These are phyloP conservation scores for Trichogramma pretiosum DNA, from an alignment of 1,140 invertebrate genomes.

Conservation along the genomic window DNA sequence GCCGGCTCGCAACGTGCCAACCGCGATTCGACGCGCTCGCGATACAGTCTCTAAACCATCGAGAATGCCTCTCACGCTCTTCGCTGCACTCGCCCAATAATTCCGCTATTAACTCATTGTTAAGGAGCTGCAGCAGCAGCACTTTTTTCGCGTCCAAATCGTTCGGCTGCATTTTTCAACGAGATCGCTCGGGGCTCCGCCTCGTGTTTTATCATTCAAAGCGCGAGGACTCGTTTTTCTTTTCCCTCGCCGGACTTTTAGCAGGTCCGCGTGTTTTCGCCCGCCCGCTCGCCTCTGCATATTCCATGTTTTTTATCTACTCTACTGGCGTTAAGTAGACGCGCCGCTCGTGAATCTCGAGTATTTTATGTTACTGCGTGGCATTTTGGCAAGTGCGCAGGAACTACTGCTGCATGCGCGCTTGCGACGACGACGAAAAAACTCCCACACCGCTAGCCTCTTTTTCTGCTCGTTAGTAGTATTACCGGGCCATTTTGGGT, in stretches of 20 bases:
- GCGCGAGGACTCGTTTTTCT: neutral
- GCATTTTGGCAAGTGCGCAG: constrained; percentile 11
- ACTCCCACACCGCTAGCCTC: too few species aligned
- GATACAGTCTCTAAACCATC: too few species aligned
- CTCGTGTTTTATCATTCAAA: neutral
- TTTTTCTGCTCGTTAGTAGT: constrained; percentile 8
- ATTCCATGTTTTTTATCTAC: too few species aligned
- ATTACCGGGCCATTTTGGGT: too few species aligned
- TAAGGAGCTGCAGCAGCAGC: constrained; percentile 1
- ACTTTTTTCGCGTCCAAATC: neutral
- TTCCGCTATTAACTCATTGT: too few species aligned
- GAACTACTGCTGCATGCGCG: neutral
- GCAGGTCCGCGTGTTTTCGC: neutral
- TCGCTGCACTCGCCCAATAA: too few species aligned
- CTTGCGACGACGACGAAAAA: neutral
- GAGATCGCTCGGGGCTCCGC: neutral
- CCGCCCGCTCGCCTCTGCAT: neutral
- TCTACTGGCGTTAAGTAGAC: neutral
- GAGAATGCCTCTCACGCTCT: too few species aligned
- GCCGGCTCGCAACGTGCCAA: too few species aligned
- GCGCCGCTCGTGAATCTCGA: neutral
- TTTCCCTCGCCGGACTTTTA: too few species aligned
- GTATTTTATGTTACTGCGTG: constrained; percentile 9
- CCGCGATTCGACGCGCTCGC: too few species aligned
- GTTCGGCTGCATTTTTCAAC: neutral